phyloP scores from a whole-genome alignment of 2,888 invertebrate genomes.

The Caenorhabditis drosophilae region DNA sequence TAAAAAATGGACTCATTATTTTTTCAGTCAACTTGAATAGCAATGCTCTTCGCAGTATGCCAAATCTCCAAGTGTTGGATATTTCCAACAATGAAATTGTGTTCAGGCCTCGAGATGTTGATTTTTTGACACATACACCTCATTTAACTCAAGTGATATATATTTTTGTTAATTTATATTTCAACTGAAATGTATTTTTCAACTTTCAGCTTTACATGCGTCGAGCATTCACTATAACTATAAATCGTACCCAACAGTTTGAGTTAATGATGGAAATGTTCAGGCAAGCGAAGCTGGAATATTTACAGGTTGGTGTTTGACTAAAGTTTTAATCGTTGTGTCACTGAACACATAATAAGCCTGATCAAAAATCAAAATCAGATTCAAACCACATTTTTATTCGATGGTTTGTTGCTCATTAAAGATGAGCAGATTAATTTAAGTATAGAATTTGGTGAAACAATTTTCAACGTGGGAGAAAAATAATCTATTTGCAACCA shows the following conservation, averaged over 20 bases:
- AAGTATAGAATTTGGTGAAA: too few relatives aligned
- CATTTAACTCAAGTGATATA: conserved; percentile 57
- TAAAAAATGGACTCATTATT: too few relatives aligned
- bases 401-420: too few relatives aligned
- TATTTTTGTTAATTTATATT: not conserved
- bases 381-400: too few relatives aligned
- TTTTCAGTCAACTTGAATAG: conserved; percentile 59
- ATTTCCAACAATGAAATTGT: conserved; percentile 66
- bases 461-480: too few relatives aligned
- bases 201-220: conserved; percentile 62
- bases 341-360: too few relatives aligned
- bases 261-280: conserved; percentile 65
- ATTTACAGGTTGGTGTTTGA: conserved; percentile 48
- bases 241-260: conserved; percentile 64
- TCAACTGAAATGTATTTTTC: not conserved
- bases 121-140: conserved; percentile 64
- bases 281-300: conserved; percentile 57
- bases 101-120: conserved; percentile 55
- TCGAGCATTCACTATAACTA: conserved; percentile 63
- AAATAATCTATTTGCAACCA: too few relatives aligned
- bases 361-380: too few relatives aligned
- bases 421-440: too few relatives aligned
- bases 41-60: conserved; percentile 57
- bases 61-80: conserved; percentile 62
- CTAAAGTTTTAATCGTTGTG: too few relatives aligned